Evolutionary conservation across 2,888 invertebrate species (phyloP), one percentile per base, ranked within the genome.

Genomic region (Incurvaria masculella): DNA sequence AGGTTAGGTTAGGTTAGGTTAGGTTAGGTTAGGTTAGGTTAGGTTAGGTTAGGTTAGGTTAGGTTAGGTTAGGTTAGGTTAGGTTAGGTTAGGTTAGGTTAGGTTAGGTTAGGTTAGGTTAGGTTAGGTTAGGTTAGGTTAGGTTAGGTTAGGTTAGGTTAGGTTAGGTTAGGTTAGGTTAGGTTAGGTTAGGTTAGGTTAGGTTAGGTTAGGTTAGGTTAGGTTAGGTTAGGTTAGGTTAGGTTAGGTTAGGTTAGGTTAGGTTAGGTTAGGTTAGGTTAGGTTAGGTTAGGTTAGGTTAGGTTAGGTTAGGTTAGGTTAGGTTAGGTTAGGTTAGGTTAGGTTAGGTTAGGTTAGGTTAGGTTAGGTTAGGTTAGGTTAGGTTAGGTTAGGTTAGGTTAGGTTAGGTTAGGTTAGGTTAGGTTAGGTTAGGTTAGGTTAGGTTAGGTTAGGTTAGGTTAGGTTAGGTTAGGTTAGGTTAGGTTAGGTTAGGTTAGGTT

Each of bases 1-100:
- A 46, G 46, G 46, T 46, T 49, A 46, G 46, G 49, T 49, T 49
- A 46, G 49, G 49, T 49, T 49, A 49, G 47, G 49, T 49, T 49
- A 47, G 49, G 49, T 49, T 49, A 49, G 49, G 49, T 49, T 49
- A 49, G 49, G 49, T 49, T 49, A 47, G 49, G 49, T 49, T 49
- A 49, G 49, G 49, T 49, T 49, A 49, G 49, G 49, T 49, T 49
- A 47, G 49, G 49, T 49, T 49, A 49, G 49, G 49, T 49, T 49
- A 49, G 46, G 46, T 49, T 49, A 43, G 49, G 46, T 42, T 49
- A 46, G 46, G 46, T 42, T 49, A 43, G 46, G 42, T 49, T 46
- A 46, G 46, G 46, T 49, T 49, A 43, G 46, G 49, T 49, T 49
- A 49, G 46, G 46, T 49, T 46, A 43, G 46, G 46, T 46, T 46